Evolutionary conservation across 2,797 vertebrate genomes (phyloP).

Genomic region (Esox lucius): DNA sequence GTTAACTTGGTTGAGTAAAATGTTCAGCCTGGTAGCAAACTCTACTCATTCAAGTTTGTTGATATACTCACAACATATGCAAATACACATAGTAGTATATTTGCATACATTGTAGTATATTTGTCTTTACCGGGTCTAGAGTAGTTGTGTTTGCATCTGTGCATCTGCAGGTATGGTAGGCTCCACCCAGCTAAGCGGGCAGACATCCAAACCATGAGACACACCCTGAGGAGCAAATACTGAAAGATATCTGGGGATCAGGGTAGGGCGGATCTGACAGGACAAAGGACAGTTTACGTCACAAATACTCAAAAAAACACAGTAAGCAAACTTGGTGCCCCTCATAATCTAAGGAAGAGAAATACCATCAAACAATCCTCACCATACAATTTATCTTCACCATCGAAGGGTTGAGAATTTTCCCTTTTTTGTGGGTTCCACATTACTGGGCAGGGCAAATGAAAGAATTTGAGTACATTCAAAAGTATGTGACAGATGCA

Average conservation of each 20-base stretch:
- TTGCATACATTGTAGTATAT: background rate
- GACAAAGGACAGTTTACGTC: background rate
- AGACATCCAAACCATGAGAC: slow-evolving; percentile 1
- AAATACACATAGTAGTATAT: background rate
- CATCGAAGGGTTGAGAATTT: too few relatives aligned
- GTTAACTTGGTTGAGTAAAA: slow-evolving; percentile 1
- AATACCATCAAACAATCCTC: background rate
- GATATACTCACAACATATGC: background rate
- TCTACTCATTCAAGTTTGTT: background rate
- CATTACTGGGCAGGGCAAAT: background rate
- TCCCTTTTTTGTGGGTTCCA: too few relatives aligned
- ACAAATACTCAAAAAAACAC: background rate
- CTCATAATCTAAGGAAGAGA: background rate
- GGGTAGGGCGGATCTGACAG: slow-evolving; percentile 2
- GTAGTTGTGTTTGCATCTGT: background rate
- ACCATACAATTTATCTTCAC: background rate
- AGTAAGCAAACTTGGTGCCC: background rate
- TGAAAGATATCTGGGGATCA: background rate
- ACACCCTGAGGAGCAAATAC: slow-evolving; percentile 2
- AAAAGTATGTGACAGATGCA: background rate
- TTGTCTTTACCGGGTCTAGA: background rate
- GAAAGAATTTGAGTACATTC: background rate
- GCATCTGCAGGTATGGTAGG: background rate
- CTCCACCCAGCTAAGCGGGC: background rate
- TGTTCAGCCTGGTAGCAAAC: background rate